Base-by-base conservation (phyloP, 1,140 invertebrate genomes). In the Bilobella aurantiaca region DNA sequence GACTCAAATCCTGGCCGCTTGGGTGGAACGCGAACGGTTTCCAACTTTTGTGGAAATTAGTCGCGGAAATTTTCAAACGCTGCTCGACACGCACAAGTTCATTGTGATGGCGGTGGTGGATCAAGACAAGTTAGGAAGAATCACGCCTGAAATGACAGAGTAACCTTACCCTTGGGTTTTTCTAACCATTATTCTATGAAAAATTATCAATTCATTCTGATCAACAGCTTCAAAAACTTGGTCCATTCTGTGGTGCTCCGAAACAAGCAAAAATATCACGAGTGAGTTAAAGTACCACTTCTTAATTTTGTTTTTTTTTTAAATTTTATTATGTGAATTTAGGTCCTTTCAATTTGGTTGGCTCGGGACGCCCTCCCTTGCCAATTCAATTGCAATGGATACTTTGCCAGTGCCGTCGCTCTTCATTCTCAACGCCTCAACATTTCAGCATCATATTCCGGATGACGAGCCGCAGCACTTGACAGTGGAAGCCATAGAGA, bases 21-120 rank as follows among this genome's bases (percentile, higher is more conserved):
- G 93, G 93, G 83, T 98, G 25, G 90, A 91, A 74, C 80, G 85
- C 46, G 93, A 98, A 76, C 81, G 94, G 65, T 98, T 96, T 81
- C 83, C 87, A 32, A 86, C 89, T 57, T 96, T 96, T 74, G 87
- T 91, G 12, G 92, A 90, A 82, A 83, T 94, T 8, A 89, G 89
- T 5, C 78, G 85, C 63, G 86, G 87, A 57, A 93, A 92, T 75
- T 86, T 94, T 65, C 84, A 90, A 78, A 85, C 91, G 76, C 76
- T 93, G 53, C 80, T 92, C 68, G 42, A 31, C 5, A 69, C 67
- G n/a, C 86, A 86, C 75, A 93, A 94, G 75, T 89, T 86, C 76
- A 77, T 95, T 60, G 91, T 92, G 25, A 79, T 94, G 49, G 91
- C 86, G 23, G 86, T 94, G 57, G 84, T 93, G 0, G 87, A 90